phyloP scores from a whole-genome alignment of 2,797 vertebrate species.

The Bradypodion pumilum region DNA sequence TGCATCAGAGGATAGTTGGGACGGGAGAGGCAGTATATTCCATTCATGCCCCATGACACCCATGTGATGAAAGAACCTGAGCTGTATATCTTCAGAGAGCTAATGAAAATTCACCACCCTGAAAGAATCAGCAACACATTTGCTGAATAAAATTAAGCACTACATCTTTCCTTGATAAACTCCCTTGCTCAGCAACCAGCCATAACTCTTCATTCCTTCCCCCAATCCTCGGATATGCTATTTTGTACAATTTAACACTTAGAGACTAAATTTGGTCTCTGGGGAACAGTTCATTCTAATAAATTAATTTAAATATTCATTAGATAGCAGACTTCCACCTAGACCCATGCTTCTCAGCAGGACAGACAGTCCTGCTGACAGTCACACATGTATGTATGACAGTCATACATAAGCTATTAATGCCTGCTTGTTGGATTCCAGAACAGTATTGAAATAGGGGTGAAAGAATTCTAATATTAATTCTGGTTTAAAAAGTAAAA shows the following conservation, averaged over 20 bases:
- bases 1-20: neutral
- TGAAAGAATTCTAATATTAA: too few species aligned
- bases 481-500: too few species aligned
- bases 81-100: neutral
- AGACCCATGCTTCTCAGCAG: neutral
- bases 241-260: constrained; percentile 36
- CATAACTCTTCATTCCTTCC: constrained; percentile 21
- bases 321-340: constrained; percentile 24
- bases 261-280: constrained; percentile 31
- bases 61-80: neutral
- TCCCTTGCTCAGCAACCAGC: constrained; percentile 21
- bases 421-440: constrained; percentile 28
- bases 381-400: too few species aligned
- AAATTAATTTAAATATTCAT: constrained; percentile 49
- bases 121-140: constrained; percentile 19
- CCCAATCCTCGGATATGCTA: neutral
- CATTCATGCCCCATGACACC: neutral
- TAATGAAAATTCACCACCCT: constrained; percentile 15
- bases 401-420: constrained; percentile 41
- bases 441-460: too few species aligned
- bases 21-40: neutral
- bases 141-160: constrained; percentile 13
- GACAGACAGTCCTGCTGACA: too few species aligned
- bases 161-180: constrained; percentile 18
- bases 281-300: constrained; percentile 33